Conservation (phyloP, 2,113 vertebrate genomes). For the Prolemur simus region DNA sequence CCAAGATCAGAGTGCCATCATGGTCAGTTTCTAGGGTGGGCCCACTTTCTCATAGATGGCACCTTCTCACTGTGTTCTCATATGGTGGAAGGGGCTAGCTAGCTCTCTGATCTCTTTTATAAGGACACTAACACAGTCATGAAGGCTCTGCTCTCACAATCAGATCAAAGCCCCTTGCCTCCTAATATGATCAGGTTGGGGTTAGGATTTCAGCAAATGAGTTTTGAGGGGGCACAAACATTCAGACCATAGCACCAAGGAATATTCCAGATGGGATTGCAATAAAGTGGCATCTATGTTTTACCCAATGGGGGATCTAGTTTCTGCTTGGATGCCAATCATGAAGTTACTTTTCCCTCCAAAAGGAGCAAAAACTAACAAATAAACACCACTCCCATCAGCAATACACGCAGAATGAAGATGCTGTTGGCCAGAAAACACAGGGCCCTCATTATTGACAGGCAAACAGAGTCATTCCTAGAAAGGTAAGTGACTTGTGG, state of each 20-base stretch:
- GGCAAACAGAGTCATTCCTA: neutral
- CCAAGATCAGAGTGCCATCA: neutral
- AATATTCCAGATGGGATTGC: neutral
- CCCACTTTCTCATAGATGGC: neutral
- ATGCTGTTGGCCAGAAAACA: neutral
- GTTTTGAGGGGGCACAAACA: neutral
- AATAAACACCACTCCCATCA: neutral
- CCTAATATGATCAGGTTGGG: neutral
- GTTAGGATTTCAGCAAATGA: neutral
- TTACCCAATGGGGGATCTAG: neutral
- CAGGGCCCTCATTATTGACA: neutral
- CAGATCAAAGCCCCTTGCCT: neutral
- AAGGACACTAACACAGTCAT: neutral
- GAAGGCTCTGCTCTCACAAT: neutral
- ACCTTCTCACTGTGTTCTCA: neutral
- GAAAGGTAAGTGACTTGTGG: neutral
- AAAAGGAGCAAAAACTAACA: constrained; percentile 4
- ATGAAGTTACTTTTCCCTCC: neutral
- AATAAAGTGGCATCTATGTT: neutral
- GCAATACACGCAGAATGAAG: neutral
- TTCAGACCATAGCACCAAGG: neutral
- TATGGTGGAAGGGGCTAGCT: neutral
- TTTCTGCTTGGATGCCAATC: neutral
- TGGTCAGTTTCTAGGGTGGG: neutral
- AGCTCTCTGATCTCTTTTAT: neutral